phyloP scores from a whole-genome alignment of 2,797 vertebrate species.

The Pantherophis alleghaniensis region DNA sequence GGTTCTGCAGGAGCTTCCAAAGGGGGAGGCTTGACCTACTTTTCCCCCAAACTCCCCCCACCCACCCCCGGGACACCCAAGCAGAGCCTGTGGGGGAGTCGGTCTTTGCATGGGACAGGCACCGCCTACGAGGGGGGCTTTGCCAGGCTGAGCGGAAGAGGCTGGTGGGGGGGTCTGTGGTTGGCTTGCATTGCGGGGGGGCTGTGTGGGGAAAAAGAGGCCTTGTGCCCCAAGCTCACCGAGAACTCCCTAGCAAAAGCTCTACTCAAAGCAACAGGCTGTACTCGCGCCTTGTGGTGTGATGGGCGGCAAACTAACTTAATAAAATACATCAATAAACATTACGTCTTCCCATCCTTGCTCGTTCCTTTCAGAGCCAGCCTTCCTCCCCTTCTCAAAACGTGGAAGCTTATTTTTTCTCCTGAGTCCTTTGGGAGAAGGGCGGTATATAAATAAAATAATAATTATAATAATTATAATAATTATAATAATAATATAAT shows the following conservation, averaged over 20 bases:
- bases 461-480: too few species aligned
- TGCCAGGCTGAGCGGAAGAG: not conserved
- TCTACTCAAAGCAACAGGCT: not conserved
- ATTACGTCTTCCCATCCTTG: too few species aligned
- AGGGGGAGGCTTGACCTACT: constrained; percentile 57
- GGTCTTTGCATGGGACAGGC: not conserved
- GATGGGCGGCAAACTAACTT: not conserved
- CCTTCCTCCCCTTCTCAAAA: not conserved
- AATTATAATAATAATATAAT: too few species aligned
- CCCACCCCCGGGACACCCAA: constrained; percentile 9
- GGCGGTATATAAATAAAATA: too few species aligned
- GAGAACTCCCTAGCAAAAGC: too few species aligned
- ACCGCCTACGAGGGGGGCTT: not conserved
- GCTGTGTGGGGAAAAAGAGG: not conserved
- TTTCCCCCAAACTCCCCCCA: constrained; percentile 30
- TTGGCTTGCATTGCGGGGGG: not conserved
- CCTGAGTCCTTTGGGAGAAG: too few species aligned
- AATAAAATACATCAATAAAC: not conserved
- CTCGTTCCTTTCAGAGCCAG: not conserved
- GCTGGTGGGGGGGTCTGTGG: not conserved
- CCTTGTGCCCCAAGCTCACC: not conserved
- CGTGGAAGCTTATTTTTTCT: not conserved
- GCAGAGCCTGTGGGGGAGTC: constrained; percentile 37
- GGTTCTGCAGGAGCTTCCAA: constrained; percentile 45
- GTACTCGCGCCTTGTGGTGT: not conserved